These are phyloP conservation scores for Megaceryle torquata DNA, from an alignment of 2,113 vertebrate species.

Conservation along the genomic window DNA sequence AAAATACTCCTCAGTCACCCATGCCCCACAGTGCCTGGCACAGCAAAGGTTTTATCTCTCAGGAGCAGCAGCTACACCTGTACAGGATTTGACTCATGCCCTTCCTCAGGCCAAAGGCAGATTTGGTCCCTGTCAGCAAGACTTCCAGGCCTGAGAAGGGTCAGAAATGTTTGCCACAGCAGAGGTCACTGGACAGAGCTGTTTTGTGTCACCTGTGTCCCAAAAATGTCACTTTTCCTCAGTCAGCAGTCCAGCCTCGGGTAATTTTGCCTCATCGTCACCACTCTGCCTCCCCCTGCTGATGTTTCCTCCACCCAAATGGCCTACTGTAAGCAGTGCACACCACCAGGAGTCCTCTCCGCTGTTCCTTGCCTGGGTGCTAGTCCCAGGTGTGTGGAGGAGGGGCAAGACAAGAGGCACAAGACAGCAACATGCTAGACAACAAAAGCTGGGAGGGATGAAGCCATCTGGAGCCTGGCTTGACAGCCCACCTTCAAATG, in stretches of 20 bases:
- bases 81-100: neutral
- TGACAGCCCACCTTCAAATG: rapidly evolving
- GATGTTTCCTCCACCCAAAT: neutral
- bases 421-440: neutral
- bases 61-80: neutral
- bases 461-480: neutral
- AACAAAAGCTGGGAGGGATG: neutral
- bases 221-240: neutral
- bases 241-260: neutral
- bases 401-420: neutral
- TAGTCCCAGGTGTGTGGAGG: neutral
- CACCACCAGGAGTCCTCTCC: neutral
- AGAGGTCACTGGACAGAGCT: neutral
- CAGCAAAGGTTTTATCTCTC: neutral
- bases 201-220: neutral
- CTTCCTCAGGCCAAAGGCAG: neutral
- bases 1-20: neutral
- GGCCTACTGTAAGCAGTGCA: neutral
- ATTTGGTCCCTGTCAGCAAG: neutral
- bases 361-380: neutral
- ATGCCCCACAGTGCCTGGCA: rapidly evolving
- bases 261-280: neutral
- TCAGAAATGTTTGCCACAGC: neutral
- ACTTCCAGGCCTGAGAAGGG: neutral
- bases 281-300: neutral